phyloP scores from a whole-genome alignment of 2,797 vertebrate species.

The Urosaurus nigricauda region DNA sequence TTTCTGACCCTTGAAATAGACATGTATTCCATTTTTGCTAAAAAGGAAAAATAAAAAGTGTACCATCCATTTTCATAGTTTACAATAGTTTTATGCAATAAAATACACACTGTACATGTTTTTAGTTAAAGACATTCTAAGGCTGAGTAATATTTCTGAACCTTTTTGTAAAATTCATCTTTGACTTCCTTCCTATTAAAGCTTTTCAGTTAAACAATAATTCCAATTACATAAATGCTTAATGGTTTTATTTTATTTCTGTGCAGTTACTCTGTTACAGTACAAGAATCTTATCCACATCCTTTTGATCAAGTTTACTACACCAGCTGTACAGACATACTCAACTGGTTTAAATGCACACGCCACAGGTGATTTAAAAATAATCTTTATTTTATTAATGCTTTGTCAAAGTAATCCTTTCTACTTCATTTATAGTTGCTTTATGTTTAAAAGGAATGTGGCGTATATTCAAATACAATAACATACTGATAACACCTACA shows the following conservation, averaged over 20 bases:
- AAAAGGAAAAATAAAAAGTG: too few species aligned
- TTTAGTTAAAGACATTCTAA: conserved; percentile 38
- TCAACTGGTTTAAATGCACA: conserved; percentile 99
- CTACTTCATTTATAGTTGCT: not conserved
- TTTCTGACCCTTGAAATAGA: not conserved
- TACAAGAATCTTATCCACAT: conserved; percentile 95
- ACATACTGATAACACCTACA: not conserved
- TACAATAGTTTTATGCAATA: conserved; percentile 38
- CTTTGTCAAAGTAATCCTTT: conserved; percentile 18
- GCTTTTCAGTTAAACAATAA: not conserved
- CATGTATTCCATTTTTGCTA: too few species aligned
- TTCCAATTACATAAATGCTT: not conserved
- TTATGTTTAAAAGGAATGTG: not conserved
- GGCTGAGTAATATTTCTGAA: conserved; percentile 29
- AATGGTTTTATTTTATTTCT: conserved; percentile 50
- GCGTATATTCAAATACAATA: not conserved
- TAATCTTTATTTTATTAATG: conserved; percentile 9
- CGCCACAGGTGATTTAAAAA: conserved; percentile 89
- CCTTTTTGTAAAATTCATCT: accelerated
- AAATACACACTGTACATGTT: conserved; percentile 2
- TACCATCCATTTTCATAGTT: conserved; percentile 1
- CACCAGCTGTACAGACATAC: conserved; percentile 94
- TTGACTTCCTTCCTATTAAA: conserved; percentile 19
- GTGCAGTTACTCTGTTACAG: conserved; percentile 91
- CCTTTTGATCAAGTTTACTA: conserved; percentile 96